Percentiles rank a stretch among this genome's conserved stretches.
phyloP scores from a whole-genome alignment of 1,140 invertebrate genomes.

The Drosophila littoralis region DNA sequence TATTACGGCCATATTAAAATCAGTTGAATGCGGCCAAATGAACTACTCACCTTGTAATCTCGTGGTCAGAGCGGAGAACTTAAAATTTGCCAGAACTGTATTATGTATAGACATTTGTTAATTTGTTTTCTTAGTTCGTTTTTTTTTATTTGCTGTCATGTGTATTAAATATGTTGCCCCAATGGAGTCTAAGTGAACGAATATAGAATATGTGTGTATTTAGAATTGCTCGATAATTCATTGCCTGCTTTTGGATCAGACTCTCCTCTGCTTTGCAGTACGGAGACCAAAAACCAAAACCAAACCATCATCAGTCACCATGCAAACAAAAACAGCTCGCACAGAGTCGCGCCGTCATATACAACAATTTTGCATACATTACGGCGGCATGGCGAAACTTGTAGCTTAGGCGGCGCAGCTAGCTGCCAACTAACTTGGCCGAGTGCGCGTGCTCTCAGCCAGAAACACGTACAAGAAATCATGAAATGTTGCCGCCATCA shows the following conservation, averaged over 20 bases:
- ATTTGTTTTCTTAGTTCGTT: too few relatives aligned
- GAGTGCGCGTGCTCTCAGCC: conserved; percentile 62
- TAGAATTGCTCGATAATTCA: conserved; percentile 48
- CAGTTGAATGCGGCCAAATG: neutral
- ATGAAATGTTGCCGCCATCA: conserved; percentile 83
- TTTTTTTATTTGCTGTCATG: neutral
- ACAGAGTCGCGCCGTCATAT: conserved; percentile 35
- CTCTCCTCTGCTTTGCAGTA: neutral
- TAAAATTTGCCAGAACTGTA: neutral
- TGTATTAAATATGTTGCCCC: neutral
- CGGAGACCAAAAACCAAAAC: conserved; percentile 26
- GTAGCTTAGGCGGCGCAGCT: conserved; percentile 20
- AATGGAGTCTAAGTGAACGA: neutral
- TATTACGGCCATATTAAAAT: neutral
- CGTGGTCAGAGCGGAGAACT: neutral
- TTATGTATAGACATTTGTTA: neutral
- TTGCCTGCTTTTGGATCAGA: conserved; percentile 38
- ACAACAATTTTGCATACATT: conserved; percentile 67
- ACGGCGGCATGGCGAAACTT: conserved; percentile 28
- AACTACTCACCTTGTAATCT: neutral
- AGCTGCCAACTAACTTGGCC: conserved; percentile 29
- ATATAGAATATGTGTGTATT: neutral
- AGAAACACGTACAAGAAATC: conserved; percentile 81
- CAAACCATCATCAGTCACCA: conserved; percentile 71
- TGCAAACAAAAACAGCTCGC: conserved; percentile 59